Base-by-base conservation (phyloP, 2,888 invertebrate genomes). In the Belgica antarctica region DNA sequence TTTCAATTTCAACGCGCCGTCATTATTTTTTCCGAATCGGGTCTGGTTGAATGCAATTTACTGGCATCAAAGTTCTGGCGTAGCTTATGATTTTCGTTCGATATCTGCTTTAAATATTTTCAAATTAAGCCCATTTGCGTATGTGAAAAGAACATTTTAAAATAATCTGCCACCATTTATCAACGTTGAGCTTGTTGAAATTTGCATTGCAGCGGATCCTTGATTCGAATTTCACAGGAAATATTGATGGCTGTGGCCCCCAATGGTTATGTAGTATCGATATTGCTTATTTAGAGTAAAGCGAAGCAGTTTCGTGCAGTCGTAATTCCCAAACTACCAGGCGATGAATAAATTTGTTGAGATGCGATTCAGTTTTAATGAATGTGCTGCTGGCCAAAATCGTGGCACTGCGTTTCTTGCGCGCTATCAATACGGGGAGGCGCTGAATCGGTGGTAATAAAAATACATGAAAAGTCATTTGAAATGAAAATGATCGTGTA, bases 161-260 rank as follows among this genome's bases (percentile, higher is more conserved):
- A 68, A 68, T 57, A 57, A 68, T 68, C 68, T 68, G 68, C 68
- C 68, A 68, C 57, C 68, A 68, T 68, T 68, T 68, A 68, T 68
- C 68, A 68, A 68, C 47, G 68, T 47, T 47, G 47, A 66, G 46
- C 27, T 47, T 66, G 25, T 19, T 27, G 59, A 25, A 66, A 68
- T 68, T 68, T 68, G 68, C 68, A 68, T 68, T 52, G 17, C 47
- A 68, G 31, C 52, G 52, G 57, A 68, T 68, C 68, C 68, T 57
- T 57, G 57, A 47, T 19, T 34, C 22, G 27, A 57, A 61, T 27
- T 61, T 10, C 61, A 12, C 27, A 22, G 17, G 52, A 12, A 52
- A 52, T 52, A 52, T 52, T 22, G 22, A 52, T 19, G 22, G 22
- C 22, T 52, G 41, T n/a, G 34, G 34, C 34, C 17, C 3, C 2